phyloP scores from a whole-genome alignment of 2,113 vertebrate genomes.

The Garra rufa region DNA sequence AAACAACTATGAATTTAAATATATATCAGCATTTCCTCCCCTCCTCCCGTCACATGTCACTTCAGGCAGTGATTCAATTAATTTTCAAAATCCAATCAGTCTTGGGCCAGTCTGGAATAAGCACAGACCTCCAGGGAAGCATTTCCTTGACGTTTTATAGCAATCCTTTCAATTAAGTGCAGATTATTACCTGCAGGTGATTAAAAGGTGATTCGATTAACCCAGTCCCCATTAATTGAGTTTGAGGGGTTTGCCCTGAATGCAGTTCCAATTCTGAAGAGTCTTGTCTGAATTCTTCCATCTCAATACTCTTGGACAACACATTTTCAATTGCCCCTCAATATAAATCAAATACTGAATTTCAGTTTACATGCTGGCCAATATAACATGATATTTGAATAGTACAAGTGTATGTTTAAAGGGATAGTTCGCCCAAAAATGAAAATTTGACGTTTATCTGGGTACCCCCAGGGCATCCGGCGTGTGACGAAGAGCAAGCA shows the following conservation, averaged over 20 bases:
- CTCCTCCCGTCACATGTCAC: conserved; percentile 25
- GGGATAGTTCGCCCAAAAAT: too few relatives aligned
- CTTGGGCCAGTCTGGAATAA: conserved; percentile 66
- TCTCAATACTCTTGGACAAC: background rate
- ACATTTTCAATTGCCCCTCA: background rate
- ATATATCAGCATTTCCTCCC: background rate
- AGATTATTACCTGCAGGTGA: conserved; percentile 75
- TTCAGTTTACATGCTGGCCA: background rate
- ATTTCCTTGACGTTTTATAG: conserved; percentile 66
- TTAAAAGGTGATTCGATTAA: conserved; percentile 74
- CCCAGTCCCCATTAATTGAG: conserved; percentile 59
- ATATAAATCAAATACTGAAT: background rate
- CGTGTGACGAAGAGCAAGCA: too few relatives aligned
- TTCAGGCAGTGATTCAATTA: conserved; percentile 64
- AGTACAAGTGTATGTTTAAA: background rate
- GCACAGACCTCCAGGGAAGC: conserved; percentile 66
- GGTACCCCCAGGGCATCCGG: too few relatives aligned
- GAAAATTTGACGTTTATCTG: too few relatives aligned
- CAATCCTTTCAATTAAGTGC: conserved; percentile 72
- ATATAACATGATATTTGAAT: background rate
- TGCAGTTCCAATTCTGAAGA: conserved; percentile 43
- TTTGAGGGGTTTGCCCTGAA: conserved; percentile 65
- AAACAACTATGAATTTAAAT: background rate
- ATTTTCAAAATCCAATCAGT: conserved; percentile 70
- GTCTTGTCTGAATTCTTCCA: background rate